Conservation (phyloP, 2,797 vertebrate species). For the Rhinoraja longicauda region DNA sequence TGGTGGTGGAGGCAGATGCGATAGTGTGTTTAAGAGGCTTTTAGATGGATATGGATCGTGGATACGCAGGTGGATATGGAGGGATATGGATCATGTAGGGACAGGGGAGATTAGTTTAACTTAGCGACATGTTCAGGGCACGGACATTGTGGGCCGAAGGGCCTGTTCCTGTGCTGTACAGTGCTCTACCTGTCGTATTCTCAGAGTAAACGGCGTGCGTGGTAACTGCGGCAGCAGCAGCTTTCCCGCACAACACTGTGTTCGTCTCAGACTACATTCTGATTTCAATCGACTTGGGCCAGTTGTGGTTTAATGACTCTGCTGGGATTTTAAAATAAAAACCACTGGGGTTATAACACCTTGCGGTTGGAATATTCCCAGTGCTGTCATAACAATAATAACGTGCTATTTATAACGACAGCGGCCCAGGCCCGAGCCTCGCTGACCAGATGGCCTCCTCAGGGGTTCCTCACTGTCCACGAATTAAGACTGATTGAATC, state of each 20-base stretch:
- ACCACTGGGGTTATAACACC: not conserved
- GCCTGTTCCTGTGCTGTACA: too few species aligned
- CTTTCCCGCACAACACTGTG: not conserved
- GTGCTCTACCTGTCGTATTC: not conserved
- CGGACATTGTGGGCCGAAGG: too few species aligned
- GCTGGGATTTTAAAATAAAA: slow-evolving; percentile 3
- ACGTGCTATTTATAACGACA: slow-evolving; percentile 24
- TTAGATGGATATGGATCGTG: too few species aligned
- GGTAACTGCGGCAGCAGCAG: not conserved
- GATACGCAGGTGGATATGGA: too few species aligned
- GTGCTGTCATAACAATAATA: slow-evolving; percentile 10
- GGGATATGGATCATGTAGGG: too few species aligned
- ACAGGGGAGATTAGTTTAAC: too few species aligned
- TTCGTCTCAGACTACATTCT: not conserved
- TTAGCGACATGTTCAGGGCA: too few species aligned
- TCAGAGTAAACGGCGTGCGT: not conserved
- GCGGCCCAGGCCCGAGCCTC: not conserved
- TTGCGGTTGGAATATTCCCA: not conserved
- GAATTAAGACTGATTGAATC: slow-evolving; percentile 8
- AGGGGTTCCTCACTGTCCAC: not conserved
- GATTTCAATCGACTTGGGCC: not conserved
- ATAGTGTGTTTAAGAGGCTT: too few species aligned
- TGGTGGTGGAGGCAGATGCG: too few species aligned
- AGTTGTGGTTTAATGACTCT: not conserved
- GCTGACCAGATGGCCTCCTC: slow-evolving; percentile 14